Evolutionary conservation across 1,140 invertebrate genomes (phyloP), one percentile per base, ranked within the genome.

Genomic region (Procambarus clarkii): DNA sequence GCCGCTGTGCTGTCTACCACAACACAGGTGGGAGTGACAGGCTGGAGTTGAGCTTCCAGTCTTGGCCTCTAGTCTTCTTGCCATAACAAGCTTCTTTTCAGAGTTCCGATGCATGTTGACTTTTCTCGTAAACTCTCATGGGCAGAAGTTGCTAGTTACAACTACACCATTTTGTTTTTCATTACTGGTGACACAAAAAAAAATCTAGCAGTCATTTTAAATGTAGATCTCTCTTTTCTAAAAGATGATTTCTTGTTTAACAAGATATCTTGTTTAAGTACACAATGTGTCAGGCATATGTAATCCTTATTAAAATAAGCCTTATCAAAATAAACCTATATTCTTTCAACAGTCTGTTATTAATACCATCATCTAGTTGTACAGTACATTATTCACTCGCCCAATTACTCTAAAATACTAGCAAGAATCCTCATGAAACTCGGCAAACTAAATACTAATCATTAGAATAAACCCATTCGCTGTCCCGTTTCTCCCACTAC

Each of bases 321-420:
- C 84, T 91, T 91, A 91, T 91, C 90, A 91, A 91, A 91, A 91
- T 91, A 91, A 91, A 91, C 90, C 90, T 91, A 91, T 91, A 86
- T 91, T 91, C 84, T 91, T 86, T 91, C 90, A 91, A 91, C 90
- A 91, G 90, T 91, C 90, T 91, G 48, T 86, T 91, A 91, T 86
- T 84, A 91, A 86, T n/a, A n/a, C n/a, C n/a, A n/a, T n/a, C 90
- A 91, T 91, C 90, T 91, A 91, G 83, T 83, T 91, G 90, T 91
- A 91, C 90, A 91, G 83, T 91, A 91, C 90, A 91, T 83, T 91
- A 91, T 79, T 86, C 83, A 86, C 84, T 86, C 78, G 44, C 54
- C 83, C 90, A 24, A 48, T 82, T n/a, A n/a, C n/a, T 91, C 74
- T 86, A 86, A 50, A 91, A 82, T 83, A 86, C 90, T 91, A 91